Evolutionary conservation across 2,113 vertebrate species (phyloP), one percentile per base, ranked within the genome.

Genomic region (Sinocyclocheilus rhinocerous): DNA sequence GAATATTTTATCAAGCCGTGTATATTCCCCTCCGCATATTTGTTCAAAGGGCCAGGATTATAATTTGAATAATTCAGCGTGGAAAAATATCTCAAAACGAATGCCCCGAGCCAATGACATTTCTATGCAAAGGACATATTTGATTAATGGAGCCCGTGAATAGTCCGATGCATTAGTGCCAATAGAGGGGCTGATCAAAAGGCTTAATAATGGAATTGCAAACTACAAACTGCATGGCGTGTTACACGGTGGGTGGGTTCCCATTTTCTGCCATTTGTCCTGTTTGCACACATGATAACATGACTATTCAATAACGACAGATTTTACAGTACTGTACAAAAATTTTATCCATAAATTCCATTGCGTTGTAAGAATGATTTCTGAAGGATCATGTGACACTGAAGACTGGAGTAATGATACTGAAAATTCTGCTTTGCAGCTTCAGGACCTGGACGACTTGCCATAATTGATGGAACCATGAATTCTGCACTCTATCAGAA

Each of bases 61-160:
- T 87, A 83, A 87, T 87, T 87, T 87, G 72, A 85, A 83, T 88
- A 78, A 88, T 83, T 88, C 67, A 88, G 63, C 76, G 52, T 85
- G 73, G 83, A 83, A 88, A 84, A 88, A 85, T 87, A 83, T 67
- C 85, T 83, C 70, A 50, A 87, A 87, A 77, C 70, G 22, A 83
- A 67, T 15, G 80, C 80, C 79, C 80, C n/a, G 63, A 83, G 85
- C 61, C 85, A 87, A 83, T 86, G 80, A 86, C 85, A 83, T 87
- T 83, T 83, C 75, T 75, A 77, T 83, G 80, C 85, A 65, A 36
- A 52, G 61, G 80, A 76, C 81, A 76, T 77, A 83, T 87, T 83
- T 76, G 85, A 87, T 87, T 87, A 87, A 87, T 83, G 70, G 72
- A 83, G 81, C n/a, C 33, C 48, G 78, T 88, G 87, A 85, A 85